Evolutionary conservation across 2,797 vertebrate species (phyloP), one percentile per base, ranked within the genome.

Genomic region (Diplodus puntazzo): DNA sequence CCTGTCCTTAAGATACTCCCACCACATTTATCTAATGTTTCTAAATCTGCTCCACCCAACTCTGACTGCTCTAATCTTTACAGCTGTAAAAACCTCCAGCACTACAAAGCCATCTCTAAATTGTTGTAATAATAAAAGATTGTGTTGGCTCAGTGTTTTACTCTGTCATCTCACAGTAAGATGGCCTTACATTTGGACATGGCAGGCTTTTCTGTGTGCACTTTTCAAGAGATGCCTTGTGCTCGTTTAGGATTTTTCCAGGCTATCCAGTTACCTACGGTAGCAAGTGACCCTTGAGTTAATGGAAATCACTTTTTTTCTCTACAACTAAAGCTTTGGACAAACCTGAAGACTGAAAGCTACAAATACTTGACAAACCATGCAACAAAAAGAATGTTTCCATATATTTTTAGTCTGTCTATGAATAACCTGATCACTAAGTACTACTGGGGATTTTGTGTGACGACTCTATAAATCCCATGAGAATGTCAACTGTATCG

Each of bases 1-100:
- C 8, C 6, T 13, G 4, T 52, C 20, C 45, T 59, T 30, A 43
- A 54, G 13, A 27, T 64, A 52, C 16, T 50, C 27, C 43, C 10
- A 59, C 3, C 46, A 39, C 66, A 53, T 66, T 50, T 21, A 16
- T 78, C 20, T 58, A n/a, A 52, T 23, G 34, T 52, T 7, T 66
- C 7, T 25, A 27, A 25, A 66, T 25, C 20, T 57, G 16, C 6
- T 14, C 2, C 57, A 3, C 27, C 58, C 5, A 2, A 3, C 30
- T 57, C 14, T 21, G 21, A 45, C 17, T 17, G 21, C 23, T 64
- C 43, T 27, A 48, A 71, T 23, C 46, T 70, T 63, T 39, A 12
- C 13, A 59, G 45, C 17, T 25, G 65, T 53, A 23, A 45, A 2
- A 8, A 34, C 18, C 14, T 68, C 7, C 13, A 8, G 20, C 50